These are phyloP conservation scores for Drosophila ezoana DNA, from an alignment of 2,888 invertebrate genomes.

Conservation along the genomic window DNA sequence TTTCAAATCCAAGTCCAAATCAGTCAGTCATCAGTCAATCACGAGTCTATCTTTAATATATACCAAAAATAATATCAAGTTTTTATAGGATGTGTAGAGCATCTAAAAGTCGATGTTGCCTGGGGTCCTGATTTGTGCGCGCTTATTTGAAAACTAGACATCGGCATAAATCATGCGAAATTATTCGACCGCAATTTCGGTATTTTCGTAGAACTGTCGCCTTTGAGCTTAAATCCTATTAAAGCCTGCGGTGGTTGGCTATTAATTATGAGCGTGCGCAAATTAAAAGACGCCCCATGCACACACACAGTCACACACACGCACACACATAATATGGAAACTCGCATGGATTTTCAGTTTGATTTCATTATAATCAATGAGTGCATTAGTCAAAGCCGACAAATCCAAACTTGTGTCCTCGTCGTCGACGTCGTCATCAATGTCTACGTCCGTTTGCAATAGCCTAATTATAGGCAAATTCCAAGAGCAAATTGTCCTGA, in stretches of 20 bases:
- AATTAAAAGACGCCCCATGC: slow-evolving; percentile 62
- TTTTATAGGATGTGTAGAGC: neutral
- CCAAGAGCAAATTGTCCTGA: slow-evolving; percentile 75
- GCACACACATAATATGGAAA: neutral
- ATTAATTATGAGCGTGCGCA: slow-evolving; percentile 69
- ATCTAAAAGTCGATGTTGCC: neutral
- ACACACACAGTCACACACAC: slow-evolving; percentile 3
- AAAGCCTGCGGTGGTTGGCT: slow-evolving; percentile 54
- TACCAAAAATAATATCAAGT: neutral
- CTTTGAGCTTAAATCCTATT: slow-evolving; percentile 51
- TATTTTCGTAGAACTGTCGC: slow-evolving; percentile 14
- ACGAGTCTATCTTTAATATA: too few relatives aligned
- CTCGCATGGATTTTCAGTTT: slow-evolving; percentile 40
- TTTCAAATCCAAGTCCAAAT: neutral
- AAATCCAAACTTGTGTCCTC: slow-evolving; percentile 55
- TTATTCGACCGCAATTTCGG: slow-evolving; percentile 21
- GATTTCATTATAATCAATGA: slow-evolving; percentile 79
- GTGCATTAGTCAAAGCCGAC: slow-evolving; percentile 70
- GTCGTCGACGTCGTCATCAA: slow-evolving; percentile 25
- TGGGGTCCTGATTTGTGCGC: neutral
- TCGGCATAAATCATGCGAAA: slow-evolving; percentile 57
- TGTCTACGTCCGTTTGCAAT: slow-evolving; percentile 52
- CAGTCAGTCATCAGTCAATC: neutral
- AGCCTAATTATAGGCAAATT: slow-evolving; percentile 80
- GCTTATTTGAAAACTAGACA: slow-evolving; percentile 20